Base-by-base conservation (phyloP, 2,888 invertebrate genomes). In the Agriotes lineatus region DNA sequence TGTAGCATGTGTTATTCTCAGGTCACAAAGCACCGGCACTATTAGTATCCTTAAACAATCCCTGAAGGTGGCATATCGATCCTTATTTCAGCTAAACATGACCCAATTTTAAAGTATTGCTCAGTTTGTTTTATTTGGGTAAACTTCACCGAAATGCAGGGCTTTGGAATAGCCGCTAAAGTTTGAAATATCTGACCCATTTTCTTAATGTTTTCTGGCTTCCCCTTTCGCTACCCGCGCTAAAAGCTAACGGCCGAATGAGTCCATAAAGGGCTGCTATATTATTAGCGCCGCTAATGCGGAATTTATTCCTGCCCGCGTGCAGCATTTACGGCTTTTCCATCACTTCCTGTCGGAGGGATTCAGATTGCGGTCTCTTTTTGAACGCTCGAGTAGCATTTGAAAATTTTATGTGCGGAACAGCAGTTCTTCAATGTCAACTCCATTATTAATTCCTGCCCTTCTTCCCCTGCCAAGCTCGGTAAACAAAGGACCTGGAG, bases 121-220 rank as follows among this genome's bases (percentile, higher is more conserved):
- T 5, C 14, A 48, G 22, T 48, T 48, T 48, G 48, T 48, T 48
- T 19, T 48, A 25, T 48, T 48, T 22, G 22, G 48, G 22, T 12
- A 48, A 48, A 42, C 42, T 42, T 16, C 9, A 9, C 4, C 12
- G 2, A 42, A 42, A 16, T 42, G 42, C 42, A 16, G 18, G 5
- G 5, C 5, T 39, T 5, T 14, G 2, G 14, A 37, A 37, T 19
- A 20, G 20, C 10, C 2, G 1, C 19, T 44, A 44, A 48, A 45
- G 20, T 45, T 45, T 45, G 45, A 45, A 45, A 45, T 45, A 45
- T 45, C n/a, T 45, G 45, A 19, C 45, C 45, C 20, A 18, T 18
- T 22, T 48, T 48, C 22, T 22, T 5, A 19, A 16, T 42, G 16
- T 42, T 14, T 44, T 22, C 48, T 12, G 2, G n/a, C 48, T 48